Evolutionary conservation across 2,797 vertebrate species (phyloP), one percentile per base, ranked within the genome.

Genomic region (Neostethus bicornis): DNA sequence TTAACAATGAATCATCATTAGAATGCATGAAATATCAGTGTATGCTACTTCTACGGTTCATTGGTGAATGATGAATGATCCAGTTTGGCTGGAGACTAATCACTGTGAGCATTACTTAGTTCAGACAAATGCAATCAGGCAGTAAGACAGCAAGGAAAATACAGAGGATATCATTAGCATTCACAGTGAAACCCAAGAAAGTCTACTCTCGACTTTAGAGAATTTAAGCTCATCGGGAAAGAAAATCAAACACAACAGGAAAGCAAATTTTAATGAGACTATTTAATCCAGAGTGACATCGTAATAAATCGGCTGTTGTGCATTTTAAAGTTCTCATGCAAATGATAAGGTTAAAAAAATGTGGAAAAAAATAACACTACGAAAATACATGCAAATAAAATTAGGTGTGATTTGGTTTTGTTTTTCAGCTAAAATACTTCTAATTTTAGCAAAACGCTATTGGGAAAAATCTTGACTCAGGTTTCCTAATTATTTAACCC

Each of bases 281-380:
- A 80, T 77, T 73, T 75, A 20, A 83, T 50, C 25, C 3, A 21
- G 49, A 17, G 64, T 61, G 70, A 74, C 75, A 83, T 58, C 13
- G 53, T 37, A 61, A 66, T 77, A 65, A 72, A 83, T 85, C 76
- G 75, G 41, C 26, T 60, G 46, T 13, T 14, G 5, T 32, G 11
- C 29, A 41, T 67, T 51, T 70, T 52, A 47, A 59, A 64, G 26
- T 13, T 3, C 56, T 48, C n/a, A 13, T 73, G 55, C 77, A 77
- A 43, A 67, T 64, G 37, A 34, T 10, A 51, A 38, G 25, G 44
- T 48, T 44, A 64, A 61, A 21, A 23, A 68, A 10, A 20, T 35
- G 20, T 20, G 20, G 20, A 20, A 20, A 35, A 35, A n/a, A 2
- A 6, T n/a, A n/a, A n/a, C n/a, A n/a, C n/a, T n/a, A n/a, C n/a